A percentile compares a stretch with the other conserved stretches of the same genome.
phyloP scores from a whole-genome alignment of 2,888 invertebrate species.

The Gerris lacustris region DNA sequence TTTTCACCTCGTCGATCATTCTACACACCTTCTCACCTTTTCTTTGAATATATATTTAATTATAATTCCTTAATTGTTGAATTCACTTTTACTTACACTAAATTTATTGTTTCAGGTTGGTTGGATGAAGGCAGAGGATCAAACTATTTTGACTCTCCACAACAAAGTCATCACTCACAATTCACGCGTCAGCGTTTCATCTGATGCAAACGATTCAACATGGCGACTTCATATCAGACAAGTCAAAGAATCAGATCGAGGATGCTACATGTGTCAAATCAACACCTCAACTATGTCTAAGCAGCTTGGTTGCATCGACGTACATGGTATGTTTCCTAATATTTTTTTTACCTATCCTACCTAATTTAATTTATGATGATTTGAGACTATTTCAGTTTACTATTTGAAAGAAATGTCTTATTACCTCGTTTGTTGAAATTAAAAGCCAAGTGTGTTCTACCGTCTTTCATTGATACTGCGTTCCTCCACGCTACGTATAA shows the following conservation, averaged over 20 bases:
- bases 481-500: too few species aligned
- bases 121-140: conserved; percentile 78
- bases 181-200: conserved; percentile 64
- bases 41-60: too few species aligned
- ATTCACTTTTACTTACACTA: too few species aligned
- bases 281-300: conserved; percentile 78
- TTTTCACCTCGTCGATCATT: too few species aligned
- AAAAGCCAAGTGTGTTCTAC: too few species aligned
- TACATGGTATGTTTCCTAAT: conserved; percentile 53
- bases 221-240: conserved; percentile 78
- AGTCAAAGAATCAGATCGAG: conserved; percentile 66
- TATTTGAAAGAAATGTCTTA: too few species aligned
- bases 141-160: conserved; percentile 76
- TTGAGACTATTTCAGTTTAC: too few species aligned
- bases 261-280: conserved; percentile 87
- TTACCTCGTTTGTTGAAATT: too few species aligned
- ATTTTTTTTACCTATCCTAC: background rate
- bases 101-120: conserved; percentile 52
- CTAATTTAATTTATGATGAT: too few species aligned
- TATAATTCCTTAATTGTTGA: too few species aligned
- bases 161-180: conserved; percentile 74
- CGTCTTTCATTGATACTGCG: too few species aligned
- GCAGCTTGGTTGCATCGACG: conserved; percentile 75
- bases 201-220: conserved; percentile 61
- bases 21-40: too few species aligned